These are phyloP conservation scores for Zeuzera pyrina DNA, from an alignment of 2,888 invertebrate genomes.

Conservation along the genomic window DNA sequence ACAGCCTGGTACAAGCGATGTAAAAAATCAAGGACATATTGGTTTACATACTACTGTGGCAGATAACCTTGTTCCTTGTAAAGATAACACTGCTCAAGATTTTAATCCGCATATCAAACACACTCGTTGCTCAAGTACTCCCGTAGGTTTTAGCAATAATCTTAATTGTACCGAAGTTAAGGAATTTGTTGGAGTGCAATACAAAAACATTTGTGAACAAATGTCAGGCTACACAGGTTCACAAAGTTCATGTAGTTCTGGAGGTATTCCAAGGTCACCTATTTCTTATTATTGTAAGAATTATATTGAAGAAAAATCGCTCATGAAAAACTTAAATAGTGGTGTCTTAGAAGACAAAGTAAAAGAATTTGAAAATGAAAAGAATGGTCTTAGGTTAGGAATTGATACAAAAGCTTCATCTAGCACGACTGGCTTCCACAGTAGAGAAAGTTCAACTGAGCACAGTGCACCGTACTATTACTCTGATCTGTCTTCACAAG, in stretches of 20 bases:
- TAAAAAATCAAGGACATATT: constrained; percentile 20
- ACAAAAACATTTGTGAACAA: constrained; percentile 35
- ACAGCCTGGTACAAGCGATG: constrained; percentile 49
- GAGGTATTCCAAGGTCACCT: constrained; percentile 45
- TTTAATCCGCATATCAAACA: constrained; percentile 27
- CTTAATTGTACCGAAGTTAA: constrained; percentile 22
- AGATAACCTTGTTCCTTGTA: constrained; percentile 24
- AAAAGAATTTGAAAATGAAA: constrained; percentile 60
- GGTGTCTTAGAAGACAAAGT: constrained; percentile 53
- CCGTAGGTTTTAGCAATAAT: constrained; percentile 33
- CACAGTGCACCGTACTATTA: constrained; percentile 89
- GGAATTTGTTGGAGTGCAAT: too few species aligned
- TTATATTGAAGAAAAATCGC: constrained; percentile 43
- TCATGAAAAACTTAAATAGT: constrained; percentile 59
- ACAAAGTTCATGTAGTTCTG: constrained; percentile 51
- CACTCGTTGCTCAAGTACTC: constrained; percentile 50
- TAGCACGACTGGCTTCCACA: constrained; percentile 67
- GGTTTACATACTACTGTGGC: constrained; percentile 26
- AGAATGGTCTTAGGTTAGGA: constrained; percentile 37
- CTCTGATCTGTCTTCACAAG: constrained; percentile 79
- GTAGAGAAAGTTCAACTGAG: constrained; percentile 76
- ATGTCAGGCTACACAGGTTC: constrained; percentile 43
- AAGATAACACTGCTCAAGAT: constrained; percentile 34
- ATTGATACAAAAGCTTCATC: constrained; percentile 46
- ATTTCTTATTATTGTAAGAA: constrained; percentile 66